Evolutionary conservation across 64 coral and sea anemone genomes (phyloP).

Genomic region (Hydrozoanthus tunicans): DNA sequence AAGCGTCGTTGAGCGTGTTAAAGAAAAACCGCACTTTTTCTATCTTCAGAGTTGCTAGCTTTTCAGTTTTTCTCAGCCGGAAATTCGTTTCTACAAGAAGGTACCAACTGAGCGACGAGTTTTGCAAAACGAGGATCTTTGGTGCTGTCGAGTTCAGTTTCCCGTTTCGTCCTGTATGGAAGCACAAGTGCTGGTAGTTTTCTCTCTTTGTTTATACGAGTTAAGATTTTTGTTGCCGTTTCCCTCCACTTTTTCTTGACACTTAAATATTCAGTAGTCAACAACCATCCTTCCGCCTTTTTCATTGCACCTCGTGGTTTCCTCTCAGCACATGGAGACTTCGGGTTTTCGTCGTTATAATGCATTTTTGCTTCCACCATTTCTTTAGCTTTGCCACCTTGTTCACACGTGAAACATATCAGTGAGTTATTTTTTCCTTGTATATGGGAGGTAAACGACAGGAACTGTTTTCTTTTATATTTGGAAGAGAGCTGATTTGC

Average conservation of each 20-base stretch:
- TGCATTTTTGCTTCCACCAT: neutral
- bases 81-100: conserved; percentile 15
- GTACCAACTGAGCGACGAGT: conserved; percentile 47
- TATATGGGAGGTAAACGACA: conserved; percentile 10
- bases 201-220: neutral
- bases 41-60: neutral
- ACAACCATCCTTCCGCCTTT: too few relatives aligned
- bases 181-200: neutral
- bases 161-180: neutral
- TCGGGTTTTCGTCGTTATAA: neutral
- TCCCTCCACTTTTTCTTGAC: neutral
- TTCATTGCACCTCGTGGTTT: too few relatives aligned
- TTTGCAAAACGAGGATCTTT: conserved; percentile 52
- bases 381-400: too few relatives aligned
- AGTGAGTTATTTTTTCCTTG: neutral
- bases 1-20: neutral
- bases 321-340: neutral
- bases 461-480: conserved; percentile 10
- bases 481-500: neutral
- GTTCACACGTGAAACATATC: neutral
- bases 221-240: neutral
- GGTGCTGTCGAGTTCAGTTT: neutral
- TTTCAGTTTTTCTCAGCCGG: neutral
- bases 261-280: neutral
- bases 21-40: neutral